Evolutionary conservation across 2,113 vertebrate genomes (phyloP).

Genomic region (Boleophthalmus pectinirostris): DNA sequence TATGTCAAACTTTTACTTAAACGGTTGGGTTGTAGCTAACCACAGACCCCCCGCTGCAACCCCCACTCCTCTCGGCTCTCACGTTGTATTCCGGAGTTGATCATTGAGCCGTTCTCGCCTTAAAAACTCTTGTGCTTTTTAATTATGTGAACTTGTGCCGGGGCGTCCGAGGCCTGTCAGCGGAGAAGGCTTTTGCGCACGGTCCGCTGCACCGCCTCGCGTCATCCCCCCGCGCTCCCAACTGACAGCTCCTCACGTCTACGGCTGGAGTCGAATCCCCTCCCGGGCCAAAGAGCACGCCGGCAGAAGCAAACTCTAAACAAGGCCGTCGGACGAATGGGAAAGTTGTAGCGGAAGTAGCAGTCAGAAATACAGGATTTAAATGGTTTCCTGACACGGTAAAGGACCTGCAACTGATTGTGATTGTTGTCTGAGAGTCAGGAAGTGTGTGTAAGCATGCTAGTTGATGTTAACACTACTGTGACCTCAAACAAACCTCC

Average conservation of each 20-base stretch:
- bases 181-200: conserved; percentile 54
- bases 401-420: too few species aligned
- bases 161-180: conserved; percentile 66
- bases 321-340: neutral
- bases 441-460: too few species aligned
- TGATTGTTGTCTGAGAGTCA: too few species aligned
- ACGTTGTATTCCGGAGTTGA: conserved; percentile 51
- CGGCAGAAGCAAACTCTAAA: conserved; percentile 31
- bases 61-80: conserved; percentile 14
- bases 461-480: too few species aligned
- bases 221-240: conserved; percentile 48
- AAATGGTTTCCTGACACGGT: too few species aligned
- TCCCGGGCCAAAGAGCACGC: conserved; percentile 40
- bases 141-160: conserved; percentile 63
- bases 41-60: neutral
- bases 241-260: conserved; percentile 54
- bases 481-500: too few species aligned
- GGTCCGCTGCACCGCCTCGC: conserved; percentile 60
- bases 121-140: conserved; percentile 56
- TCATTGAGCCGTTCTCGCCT: conserved; percentile 42
- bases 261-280: conserved; percentile 48
- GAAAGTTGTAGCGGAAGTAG: neutral
- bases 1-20: neutral
- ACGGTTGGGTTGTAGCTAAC: neutral
- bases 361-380: too few species aligned